Conservation (phyloP, 2,888 invertebrate species). For the Acleris emargana region DNA sequence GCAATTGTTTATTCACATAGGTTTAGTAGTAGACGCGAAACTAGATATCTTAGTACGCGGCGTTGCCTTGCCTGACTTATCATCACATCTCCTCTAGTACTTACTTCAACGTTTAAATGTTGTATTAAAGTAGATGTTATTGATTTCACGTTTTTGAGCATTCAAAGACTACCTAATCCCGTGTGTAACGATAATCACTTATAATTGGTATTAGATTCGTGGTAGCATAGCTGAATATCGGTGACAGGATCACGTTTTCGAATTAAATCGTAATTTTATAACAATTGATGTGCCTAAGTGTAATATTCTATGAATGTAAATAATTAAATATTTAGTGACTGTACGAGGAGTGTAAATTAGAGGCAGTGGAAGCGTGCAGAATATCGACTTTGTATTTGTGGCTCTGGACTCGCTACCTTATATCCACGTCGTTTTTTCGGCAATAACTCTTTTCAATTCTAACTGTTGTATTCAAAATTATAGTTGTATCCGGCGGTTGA, state of each 20-base stretch:
- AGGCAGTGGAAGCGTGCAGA: conserved; percentile 29
- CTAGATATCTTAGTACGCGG: background rate
- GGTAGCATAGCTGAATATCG: conserved; percentile 67
- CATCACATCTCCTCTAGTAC: conserved; percentile 59
- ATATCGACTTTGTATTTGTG: conserved; percentile 44
- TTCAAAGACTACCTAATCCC: conserved; percentile 49
- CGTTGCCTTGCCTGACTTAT: conserved; percentile 64
- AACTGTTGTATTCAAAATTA: conserved; percentile 41
- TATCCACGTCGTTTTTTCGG: conserved; percentile 60
- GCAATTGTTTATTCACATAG: background rate
- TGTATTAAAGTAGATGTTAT: conserved; percentile 58
- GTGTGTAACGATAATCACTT: conserved; percentile 48
- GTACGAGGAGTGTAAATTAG: conserved; percentile 32
- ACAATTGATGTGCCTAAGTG: conserved; percentile 85
- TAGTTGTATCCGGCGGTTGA: conserved; percentile 9
- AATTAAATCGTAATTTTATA: conserved; percentile 82
- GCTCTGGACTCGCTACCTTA: conserved; percentile 48
- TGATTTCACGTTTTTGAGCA: conserved; percentile 36
- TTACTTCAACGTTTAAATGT: conserved; percentile 62
- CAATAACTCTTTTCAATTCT: conserved; percentile 56
- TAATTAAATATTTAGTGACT: conserved; percentile 55
- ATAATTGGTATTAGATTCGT: conserved; percentile 65
- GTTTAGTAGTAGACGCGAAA: background rate
- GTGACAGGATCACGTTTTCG: conserved; percentile 75
- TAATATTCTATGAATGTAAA: conserved; percentile 75